phyloP scores from a whole-genome alignment of 2,797 vertebrate species.

The Gastrophryne carolinensis region DNA sequence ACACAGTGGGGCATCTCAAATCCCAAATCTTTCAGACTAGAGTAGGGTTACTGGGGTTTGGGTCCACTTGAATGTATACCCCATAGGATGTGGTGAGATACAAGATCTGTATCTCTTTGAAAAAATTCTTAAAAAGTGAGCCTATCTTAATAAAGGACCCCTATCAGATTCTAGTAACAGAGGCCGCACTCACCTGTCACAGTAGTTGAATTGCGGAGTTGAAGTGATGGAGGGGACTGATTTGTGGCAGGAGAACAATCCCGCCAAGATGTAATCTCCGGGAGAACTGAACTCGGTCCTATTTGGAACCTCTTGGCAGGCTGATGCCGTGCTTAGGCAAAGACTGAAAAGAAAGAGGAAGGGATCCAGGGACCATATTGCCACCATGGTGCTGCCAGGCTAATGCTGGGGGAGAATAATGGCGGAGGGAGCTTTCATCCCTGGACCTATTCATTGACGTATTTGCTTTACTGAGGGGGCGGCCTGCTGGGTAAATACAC shows the following conservation, averaged over 20 bases:
- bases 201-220: constrained; percentile 49
- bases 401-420: neutral
- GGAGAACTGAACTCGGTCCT: constrained; percentile 46
- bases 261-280: constrained; percentile 54
- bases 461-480: neutral
- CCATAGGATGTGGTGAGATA: too few relatives aligned
- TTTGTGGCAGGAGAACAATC: constrained; percentile 55
- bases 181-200: constrained; percentile 55
- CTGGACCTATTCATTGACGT: neutral
- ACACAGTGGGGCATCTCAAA: too few relatives aligned
- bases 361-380: neutral
- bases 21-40: too few relatives aligned
- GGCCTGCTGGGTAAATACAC: neutral
- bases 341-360: constrained; percentile 17
- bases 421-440: neutral
- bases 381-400: neutral
- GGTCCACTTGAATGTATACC: too few relatives aligned
- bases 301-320: neutral
- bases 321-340: neutral
- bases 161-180: too few relatives aligned
- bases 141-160: too few relatives aligned
- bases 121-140: too few relatives aligned
- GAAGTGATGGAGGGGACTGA: neutral
- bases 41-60: too few relatives aligned
- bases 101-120: too few relatives aligned